Conservation (phyloP, 2,113 vertebrate species). For the Morphnarchus princeps region DNA sequence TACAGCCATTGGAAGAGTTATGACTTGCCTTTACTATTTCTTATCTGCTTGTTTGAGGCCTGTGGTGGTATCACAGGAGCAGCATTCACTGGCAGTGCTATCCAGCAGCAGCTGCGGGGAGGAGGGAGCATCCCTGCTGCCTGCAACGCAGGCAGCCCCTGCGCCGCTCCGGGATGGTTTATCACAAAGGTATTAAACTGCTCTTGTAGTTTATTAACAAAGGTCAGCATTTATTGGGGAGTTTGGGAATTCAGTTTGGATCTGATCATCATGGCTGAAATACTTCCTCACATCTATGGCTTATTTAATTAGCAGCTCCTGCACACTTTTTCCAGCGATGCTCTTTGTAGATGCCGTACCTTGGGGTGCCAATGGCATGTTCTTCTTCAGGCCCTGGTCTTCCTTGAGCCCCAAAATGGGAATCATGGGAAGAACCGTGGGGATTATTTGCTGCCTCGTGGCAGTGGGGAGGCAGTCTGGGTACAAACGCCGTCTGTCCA, state of each 20-base stretch:
- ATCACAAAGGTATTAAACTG: background rate
- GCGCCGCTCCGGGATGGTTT: fast-evolving
- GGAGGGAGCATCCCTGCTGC: background rate
- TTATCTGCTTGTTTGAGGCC: background rate
- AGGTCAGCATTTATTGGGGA: background rate
- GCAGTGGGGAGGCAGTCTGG: background rate
- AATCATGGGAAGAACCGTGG: background rate
- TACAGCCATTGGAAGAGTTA: background rate
- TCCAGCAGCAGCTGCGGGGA: background rate
- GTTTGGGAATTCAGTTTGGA: background rate
- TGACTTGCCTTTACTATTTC: background rate
- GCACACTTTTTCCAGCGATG: too few species aligned
- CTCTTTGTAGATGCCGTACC: fast-evolving
- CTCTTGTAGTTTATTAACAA: background rate
- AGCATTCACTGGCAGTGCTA: background rate
- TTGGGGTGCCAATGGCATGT: background rate
- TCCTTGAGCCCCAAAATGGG: background rate
- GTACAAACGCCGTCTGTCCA: fast-evolving
- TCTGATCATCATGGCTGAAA: background rate
- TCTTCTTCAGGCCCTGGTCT: background rate
- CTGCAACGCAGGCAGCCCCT: background rate
- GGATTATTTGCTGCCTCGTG: background rate
- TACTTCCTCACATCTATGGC: too few species aligned
- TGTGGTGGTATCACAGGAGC: background rate
- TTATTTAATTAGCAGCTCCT: background rate